Conservation (phyloP, 2,797 vertebrate genomes). For the Falco biarmicus region DNA sequence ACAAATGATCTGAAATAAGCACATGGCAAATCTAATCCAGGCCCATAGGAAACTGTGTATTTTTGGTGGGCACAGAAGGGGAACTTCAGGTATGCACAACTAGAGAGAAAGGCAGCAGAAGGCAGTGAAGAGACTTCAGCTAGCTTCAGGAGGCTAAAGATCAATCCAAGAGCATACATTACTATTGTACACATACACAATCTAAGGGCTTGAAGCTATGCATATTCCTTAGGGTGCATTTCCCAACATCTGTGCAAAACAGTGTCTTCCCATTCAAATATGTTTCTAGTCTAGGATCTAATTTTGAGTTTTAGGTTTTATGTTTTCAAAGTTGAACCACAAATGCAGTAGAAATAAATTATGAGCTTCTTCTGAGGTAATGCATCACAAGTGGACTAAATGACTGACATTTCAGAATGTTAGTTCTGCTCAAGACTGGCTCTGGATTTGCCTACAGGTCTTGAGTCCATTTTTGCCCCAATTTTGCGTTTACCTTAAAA, state of each 20-base stretch:
- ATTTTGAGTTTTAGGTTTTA: neutral
- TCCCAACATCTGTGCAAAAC: neutral
- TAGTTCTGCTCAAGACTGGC: neutral
- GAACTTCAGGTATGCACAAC: neutral
- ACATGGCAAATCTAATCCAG: neutral
- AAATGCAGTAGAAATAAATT: neutral
- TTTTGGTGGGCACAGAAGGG: neutral
- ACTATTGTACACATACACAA: accelerated
- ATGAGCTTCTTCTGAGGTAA: neutral
- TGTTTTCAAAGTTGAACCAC: neutral
- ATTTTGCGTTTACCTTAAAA: neutral
- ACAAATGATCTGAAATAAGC: neutral
- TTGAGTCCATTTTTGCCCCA: neutral
- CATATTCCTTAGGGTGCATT: neutral
- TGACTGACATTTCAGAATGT: neutral
- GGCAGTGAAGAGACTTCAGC: neutral
- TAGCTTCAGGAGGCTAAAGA: neutral
- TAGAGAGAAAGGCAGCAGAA: neutral
- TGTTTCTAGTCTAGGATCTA: neutral
- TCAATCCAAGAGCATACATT: no score
- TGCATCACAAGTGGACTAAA: accelerated
- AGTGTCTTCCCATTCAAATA: neutral
- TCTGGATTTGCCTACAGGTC: accelerated
- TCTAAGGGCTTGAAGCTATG: accelerated
- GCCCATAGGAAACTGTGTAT: neutral